Percentiles rank a stretch among this genome's conserved stretches.
Evolutionary conservation across 53 echinoderm and acorn worm species (phyloP).

Genomic region (Arbacia lixula): DNA sequence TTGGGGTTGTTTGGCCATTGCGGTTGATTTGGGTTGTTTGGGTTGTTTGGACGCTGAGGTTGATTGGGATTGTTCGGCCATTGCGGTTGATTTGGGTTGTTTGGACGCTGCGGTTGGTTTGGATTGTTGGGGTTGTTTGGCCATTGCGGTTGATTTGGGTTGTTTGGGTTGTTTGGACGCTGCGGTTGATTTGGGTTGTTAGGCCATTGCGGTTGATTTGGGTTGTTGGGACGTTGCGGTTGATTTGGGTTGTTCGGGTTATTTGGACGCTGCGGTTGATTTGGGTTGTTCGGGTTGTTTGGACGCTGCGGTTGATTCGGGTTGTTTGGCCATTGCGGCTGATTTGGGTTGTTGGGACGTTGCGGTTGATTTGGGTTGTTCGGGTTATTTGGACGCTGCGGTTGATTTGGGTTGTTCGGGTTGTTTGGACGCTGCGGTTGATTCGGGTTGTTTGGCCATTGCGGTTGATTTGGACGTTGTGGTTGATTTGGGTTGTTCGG

Average conservation of each 20-base stretch:
- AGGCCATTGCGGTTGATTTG: background rate
- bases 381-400: background rate
- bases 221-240: background rate
- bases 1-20: background rate
- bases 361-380: background rate
- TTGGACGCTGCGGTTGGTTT: background rate
- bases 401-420: background rate
- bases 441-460: background rate
- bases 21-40: background rate
- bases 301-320: background rate
- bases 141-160: background rate
- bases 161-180: background rate
- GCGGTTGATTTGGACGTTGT: background rate
- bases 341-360: background rate
- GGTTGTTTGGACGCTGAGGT: background rate
- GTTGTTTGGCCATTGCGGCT: background rate
- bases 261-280: background rate
- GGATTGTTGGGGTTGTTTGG: background rate
- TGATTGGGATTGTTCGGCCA: slow-evolving; percentile 1
- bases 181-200: slow-evolving; percentile 5
- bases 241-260: background rate
- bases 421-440: background rate
- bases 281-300: slow-evolving; percentile 2
- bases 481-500: slow-evolving; percentile 19
- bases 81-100: background rate